phyloP scores from a whole-genome alignment of 2,797 vertebrate species.

The Labroides dimidiatus region DNA sequence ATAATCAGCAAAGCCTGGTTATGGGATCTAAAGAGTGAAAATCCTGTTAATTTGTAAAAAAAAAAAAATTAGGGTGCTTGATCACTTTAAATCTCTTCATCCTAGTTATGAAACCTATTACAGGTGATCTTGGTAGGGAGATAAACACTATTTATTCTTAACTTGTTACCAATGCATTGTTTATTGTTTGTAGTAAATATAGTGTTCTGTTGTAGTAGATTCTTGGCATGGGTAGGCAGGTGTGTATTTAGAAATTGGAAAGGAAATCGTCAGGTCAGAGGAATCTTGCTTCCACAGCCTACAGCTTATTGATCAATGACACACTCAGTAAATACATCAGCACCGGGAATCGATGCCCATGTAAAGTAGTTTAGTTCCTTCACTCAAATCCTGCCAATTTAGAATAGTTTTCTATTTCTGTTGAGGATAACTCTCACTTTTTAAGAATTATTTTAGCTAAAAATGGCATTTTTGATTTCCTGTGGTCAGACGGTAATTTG shows the following conservation, averaged over 20 bases:
- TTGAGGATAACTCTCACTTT: too few species aligned
- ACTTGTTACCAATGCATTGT: background rate
- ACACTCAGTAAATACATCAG: conserved; percentile 5
- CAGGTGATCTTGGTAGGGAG: background rate
- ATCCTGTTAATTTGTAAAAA: too few species aligned
- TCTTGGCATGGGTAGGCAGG: background rate
- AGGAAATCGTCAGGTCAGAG: background rate
- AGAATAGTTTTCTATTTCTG: too few species aligned
- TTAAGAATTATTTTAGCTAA: too few species aligned
- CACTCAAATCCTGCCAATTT: too few species aligned
- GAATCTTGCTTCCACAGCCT: conserved; percentile 4
- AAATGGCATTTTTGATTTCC: too few species aligned
- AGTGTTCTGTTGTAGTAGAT: background rate
- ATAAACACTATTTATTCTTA: background rate
- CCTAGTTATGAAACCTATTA: background rate
- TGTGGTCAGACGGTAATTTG: too few species aligned
- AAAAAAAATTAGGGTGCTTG: too few species aligned
- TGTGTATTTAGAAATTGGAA: conserved; percentile 3
- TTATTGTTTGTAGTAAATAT: conserved; percentile 1
- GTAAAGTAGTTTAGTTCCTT: background rate
- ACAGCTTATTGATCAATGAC: conserved; percentile 18
- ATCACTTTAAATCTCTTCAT: too few species aligned
- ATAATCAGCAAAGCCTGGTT: too few species aligned
- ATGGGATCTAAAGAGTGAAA: too few species aligned
- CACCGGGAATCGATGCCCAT: background rate